A percentile compares a stretch with the other conserved stretches of the same genome.
Conservation (phyloP, 2,888 invertebrate genomes). For the Neocrepidodera transversa region DNA sequence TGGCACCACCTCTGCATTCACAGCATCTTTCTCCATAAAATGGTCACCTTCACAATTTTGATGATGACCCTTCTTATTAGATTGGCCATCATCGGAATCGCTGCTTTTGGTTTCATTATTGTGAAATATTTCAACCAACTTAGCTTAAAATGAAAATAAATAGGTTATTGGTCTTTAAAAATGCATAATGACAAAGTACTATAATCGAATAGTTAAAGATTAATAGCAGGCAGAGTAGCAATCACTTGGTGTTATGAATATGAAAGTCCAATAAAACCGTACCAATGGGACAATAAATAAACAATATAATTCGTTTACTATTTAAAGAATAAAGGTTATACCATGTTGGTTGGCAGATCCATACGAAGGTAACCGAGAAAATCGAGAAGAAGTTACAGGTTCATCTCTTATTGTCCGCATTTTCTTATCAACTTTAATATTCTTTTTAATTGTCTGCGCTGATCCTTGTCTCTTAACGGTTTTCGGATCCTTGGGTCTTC, state of each 20-base stretch:
- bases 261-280: too few relatives aligned
- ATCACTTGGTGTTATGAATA: too few relatives aligned
- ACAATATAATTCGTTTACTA: too few relatives aligned
- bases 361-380: too few relatives aligned
- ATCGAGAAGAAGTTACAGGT: neutral
- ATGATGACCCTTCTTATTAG: constrained; percentile 30
- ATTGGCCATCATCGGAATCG: constrained; percentile 53
- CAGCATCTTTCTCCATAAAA: constrained; percentile 18
- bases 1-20: constrained; percentile 8
- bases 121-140: constrained; percentile 59
- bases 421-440: constrained; percentile 18
- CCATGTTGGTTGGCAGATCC: neutral
- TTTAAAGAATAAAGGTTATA: too few relatives aligned
- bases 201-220: too few relatives aligned
- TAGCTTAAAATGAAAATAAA: constrained; percentile 35
- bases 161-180: too few relatives aligned
- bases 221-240: too few relatives aligned
- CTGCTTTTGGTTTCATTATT: constrained; percentile 55
- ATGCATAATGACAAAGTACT: too few relatives aligned
- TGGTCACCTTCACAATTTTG: constrained; percentile 6
- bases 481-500: constrained; percentile 13
- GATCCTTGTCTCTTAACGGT: constrained; percentile 5
- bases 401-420: neutral
- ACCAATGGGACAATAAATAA: too few relatives aligned
- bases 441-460: neutral